Base-by-base conservation (phyloP, 2,797 vertebrate species). In the Brachyalestes nurse region DNA sequence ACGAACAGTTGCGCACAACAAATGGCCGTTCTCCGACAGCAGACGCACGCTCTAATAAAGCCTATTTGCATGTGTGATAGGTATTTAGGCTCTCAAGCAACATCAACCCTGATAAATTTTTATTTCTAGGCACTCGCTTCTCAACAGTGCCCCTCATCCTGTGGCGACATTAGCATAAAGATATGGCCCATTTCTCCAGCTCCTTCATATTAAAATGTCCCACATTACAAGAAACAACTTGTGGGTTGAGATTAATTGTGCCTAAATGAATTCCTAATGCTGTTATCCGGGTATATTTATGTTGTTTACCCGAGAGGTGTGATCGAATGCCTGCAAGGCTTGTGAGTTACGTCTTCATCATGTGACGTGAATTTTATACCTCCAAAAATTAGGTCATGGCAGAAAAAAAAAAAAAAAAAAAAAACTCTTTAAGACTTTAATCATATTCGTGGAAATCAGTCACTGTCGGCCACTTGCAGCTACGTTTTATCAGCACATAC, bases 131-230 rank as follows among this genome's bases (percentile, higher is more conserved):
- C 49, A 28, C 47, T 34, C 13, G 5, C 49, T 75, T 86, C 73
- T 67, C 61, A 71, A 66, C 80, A 77, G 69, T 61, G 28, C 47
- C 62, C 45, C 23, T 84, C 75, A 66, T 58, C 85, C 85, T 45
- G 55, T 79, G 77, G 82, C 82, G 73, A 49, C 42, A 79, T 83
- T 75, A 47, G 79, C 66, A 75, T 81, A 80, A 80, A 81, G 67
- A 34, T 23, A 65, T 23, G 74, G 78, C 67, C 75, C 77, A 82
- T 80, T 83, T 81, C 81, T 81, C 60, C 69, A 8, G 82, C 55
- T 47, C 78, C 66, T 60, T 85, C 66, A 7, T 49, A 76, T 84
- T 86, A 28, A 78, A 81, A 84, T 71, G 67, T 80, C 77, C 72
- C 75, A 69, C 64, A 45, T 80, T 78, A 57, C 74, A 65, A 38